phyloP scores from a whole-genome alignment of 1,140 invertebrate species.

The Conus betulinus region DNA sequence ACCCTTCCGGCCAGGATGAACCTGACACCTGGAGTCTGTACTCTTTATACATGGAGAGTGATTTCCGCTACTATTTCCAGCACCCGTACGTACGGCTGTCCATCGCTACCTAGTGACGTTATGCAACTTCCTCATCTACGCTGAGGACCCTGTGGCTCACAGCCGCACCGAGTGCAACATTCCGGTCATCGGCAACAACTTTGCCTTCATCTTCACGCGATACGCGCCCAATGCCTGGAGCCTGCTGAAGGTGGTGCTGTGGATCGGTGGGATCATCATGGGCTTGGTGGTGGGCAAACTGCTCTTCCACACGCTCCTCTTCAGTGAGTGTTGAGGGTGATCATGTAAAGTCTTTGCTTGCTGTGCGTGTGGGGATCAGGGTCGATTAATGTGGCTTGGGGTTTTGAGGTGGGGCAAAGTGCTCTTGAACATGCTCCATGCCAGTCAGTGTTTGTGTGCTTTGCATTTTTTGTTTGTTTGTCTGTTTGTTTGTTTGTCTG shows the following conservation, averaged over 20 bases:
- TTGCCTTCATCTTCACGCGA: conserved; percentile 78
- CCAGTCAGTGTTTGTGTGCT: too few species aligned
- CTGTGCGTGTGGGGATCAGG: too few species aligned
- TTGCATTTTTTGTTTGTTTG: too few species aligned
- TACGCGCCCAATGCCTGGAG: conserved; percentile 78
- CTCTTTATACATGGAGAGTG: conserved; percentile 76
- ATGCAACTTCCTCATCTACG: conserved; percentile 80
- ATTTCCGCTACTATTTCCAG: conserved; percentile 79
- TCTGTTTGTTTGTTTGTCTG: too few species aligned
- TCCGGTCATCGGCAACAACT: conserved; percentile 78
- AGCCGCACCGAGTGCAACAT: conserved; percentile 78
- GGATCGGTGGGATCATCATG: conserved; percentile 77
- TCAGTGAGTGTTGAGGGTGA: conserved; percentile 65
- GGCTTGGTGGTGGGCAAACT: conserved; percentile 78
- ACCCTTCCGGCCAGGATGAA: not conserved
- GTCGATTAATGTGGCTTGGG: too few species aligned
- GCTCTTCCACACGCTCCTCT: conserved; percentile 73
- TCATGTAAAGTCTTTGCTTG: too few species aligned
- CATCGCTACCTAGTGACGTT: conserved; percentile 79
- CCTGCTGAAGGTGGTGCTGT: conserved; percentile 78
- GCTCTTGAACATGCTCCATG: not conserved
- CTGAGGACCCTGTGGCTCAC: conserved; percentile 80
- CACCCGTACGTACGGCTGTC: conserved; percentile 79
- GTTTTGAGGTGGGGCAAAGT: too few species aligned
- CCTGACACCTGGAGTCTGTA: conserved; percentile 53